Evolutionary conservation across 2,113 vertebrate species (phyloP).

Genomic region (Gavia stellata): DNA sequence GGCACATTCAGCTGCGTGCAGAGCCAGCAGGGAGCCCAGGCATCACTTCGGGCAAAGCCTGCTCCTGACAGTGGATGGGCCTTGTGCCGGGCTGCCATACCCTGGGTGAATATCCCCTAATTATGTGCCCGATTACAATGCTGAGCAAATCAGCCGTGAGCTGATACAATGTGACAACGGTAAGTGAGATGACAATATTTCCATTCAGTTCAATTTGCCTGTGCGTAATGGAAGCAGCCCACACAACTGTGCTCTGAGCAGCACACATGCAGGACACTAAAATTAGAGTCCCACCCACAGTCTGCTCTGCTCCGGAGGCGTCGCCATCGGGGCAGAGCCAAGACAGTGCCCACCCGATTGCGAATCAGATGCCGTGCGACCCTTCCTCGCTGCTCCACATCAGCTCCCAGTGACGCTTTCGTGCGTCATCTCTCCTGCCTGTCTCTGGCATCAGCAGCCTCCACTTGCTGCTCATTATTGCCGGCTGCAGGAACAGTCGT

Average conservation of each 20-base stretch:
- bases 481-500: neutral
- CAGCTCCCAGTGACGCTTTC: neutral
- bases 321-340: neutral
- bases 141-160: neutral
- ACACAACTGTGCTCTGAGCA: neutral
- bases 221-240: slow-evolving; percentile 57
- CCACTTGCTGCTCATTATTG: neutral
- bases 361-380: neutral
- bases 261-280: neutral
- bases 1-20: neutral
- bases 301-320: neutral
- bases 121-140: neutral
- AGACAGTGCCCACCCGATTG: neutral
- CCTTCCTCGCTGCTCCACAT: neutral
- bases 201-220: slow-evolving; percentile 33
- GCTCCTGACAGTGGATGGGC: neutral
- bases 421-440: neutral
- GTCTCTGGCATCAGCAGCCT: neutral
- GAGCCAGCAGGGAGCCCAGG: neutral
- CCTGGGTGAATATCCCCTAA: neutral
- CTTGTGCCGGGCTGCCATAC: neutral
- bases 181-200: slow-evolving; percentile 33
- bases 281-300: slow-evolving; percentile 21
- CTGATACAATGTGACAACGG: neutral
- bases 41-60: neutral